Evolutionary conservation across 2,888 invertebrate species (phyloP).

Genomic region (Drosophila siamana): DNA sequence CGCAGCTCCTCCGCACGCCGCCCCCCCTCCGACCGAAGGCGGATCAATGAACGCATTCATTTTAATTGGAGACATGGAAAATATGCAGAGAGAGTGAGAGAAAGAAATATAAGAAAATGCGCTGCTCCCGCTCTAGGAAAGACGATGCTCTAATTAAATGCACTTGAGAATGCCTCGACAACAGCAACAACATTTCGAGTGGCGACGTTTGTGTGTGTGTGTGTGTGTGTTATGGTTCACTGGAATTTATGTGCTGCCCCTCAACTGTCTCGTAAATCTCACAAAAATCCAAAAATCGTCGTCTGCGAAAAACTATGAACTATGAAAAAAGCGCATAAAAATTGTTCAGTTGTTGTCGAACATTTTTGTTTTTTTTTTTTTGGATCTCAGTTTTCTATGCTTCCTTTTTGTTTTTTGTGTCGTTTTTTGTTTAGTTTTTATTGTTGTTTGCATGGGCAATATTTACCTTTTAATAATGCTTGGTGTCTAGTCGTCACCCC

Average conservation of each 20-base stretch:
- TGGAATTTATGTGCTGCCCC: conserved; percentile 73
- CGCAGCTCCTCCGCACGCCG: neutral
- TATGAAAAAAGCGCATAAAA: conserved; percentile 69
- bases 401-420: neutral
- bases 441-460: conserved; percentile 68
- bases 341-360: conserved; percentile 69
- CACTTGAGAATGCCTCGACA: conserved; percentile 71
- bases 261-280: conserved; percentile 77
- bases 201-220: neutral
- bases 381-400: conserved; percentile 1
- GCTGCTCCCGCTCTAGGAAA: conserved; percentile 43
- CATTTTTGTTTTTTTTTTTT: too few species aligned
- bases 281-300: conserved; percentile 50
- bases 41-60: conserved; percentile 81
- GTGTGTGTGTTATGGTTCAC: conserved; percentile 50
- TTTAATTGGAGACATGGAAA: conserved; percentile 82
- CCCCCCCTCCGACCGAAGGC: conserved; percentile 37
- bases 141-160: conserved; percentile 74
- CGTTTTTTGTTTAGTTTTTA: conserved; percentile 44
- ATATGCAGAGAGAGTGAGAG: conserved; percentile 67
- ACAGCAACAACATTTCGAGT: conserved; percentile 37
- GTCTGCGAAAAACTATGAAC: conserved; percentile 45
- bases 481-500: conserved; percentile 62
- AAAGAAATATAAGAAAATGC: conserved; percentile 27
- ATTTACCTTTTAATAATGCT: conserved; percentile 78